Conservation (phyloP, 2,888 invertebrate genomes). For the Agrotis ipsilon region DNA sequence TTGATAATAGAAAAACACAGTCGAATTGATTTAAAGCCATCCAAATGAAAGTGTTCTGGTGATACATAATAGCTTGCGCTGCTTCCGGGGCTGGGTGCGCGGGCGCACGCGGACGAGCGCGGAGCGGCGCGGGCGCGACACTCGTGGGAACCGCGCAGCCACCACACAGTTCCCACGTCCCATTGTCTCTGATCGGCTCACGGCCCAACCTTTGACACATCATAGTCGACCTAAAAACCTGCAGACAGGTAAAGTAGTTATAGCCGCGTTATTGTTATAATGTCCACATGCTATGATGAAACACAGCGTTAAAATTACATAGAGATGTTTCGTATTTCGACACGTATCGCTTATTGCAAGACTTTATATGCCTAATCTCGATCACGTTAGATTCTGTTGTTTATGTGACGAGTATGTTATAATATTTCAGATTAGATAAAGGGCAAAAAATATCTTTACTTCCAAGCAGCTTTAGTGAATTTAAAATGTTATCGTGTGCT, state of each 20-base stretch:
- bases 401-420: conserved; percentile 39
- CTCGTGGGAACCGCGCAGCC: conserved; percentile 75
- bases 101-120: conserved; percentile 21
- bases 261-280: conserved; percentile 24
- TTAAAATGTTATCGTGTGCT: conserved; percentile 53
- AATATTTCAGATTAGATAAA: conserved; percentile 61
- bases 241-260: conserved; percentile 53
- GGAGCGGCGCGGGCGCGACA: conserved; percentile 43
- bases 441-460: conserved; percentile 35
- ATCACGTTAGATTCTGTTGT: conserved; percentile 45
- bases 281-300: conserved; percentile 26
- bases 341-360: conserved; percentile 21
- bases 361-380: conserved; percentile 37
- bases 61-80: conserved; percentile 52
- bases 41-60: conserved; percentile 53
- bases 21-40: conserved; percentile 38
- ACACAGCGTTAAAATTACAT: conserved; percentile 10
- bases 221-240: conserved; percentile 71
- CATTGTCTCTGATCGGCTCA: conserved; percentile 71
- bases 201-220: conserved; percentile 70
- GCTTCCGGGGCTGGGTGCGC: conserved; percentile 61
- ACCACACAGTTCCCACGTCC: conserved; percentile 76
- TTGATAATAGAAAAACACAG: conserved; percentile 24
- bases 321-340: background rate
- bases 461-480: conserved; percentile 42